Base-by-base conservation (phyloP, 2,888 invertebrate species). In the Athalia cordata region DNA sequence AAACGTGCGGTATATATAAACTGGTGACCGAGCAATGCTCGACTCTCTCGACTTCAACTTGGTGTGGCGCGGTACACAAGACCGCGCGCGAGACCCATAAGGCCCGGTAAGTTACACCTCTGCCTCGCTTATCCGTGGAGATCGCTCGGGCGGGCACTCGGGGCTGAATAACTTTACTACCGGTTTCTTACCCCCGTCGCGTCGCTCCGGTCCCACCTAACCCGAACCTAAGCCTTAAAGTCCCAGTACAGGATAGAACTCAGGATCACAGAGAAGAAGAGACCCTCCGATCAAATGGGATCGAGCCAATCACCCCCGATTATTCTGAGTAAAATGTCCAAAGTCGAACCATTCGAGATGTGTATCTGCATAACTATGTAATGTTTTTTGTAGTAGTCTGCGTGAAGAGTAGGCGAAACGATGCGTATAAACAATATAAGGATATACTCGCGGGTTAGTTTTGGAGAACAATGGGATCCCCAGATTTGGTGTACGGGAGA, bases 41-140 rank as follows among this genome's bases (percentile, higher is more conserved):
- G 29, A 29, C 29, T 29, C 29, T 29, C 29, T 45, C 57, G 57
- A 82, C 80, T 84, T 45, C 57, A 45, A 82, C 80, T 84, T 79
- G 82, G 84, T 84, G 83, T 83, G 84, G 84, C 83, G 82, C 81
- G 82, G 82, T 83, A 85, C 81, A 81, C 47, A 59, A 72, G 72
- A 59, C 72, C 75, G 29, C 29, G 29, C 75, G 61, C 62, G 75
- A 61, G 62, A 62, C 62, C 75, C 62, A 64, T 75, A 84, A 85
- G 87, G 85, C 85, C 87, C 86, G 88, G 89, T 89, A 89, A 89
- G 89, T 89, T 89, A 89, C 89, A 89, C 89, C 89, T 89, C 84
- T 84, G 83, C 84, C 83, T 84, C 80, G 83, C 88, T 89, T 89
- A 89, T 89, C 89, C 84, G 83, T 83, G 82, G 85, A 85, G 87